phyloP scores from a whole-genome alignment of 2,797 vertebrate genomes.

The Eidolon dupreanum region DNA sequence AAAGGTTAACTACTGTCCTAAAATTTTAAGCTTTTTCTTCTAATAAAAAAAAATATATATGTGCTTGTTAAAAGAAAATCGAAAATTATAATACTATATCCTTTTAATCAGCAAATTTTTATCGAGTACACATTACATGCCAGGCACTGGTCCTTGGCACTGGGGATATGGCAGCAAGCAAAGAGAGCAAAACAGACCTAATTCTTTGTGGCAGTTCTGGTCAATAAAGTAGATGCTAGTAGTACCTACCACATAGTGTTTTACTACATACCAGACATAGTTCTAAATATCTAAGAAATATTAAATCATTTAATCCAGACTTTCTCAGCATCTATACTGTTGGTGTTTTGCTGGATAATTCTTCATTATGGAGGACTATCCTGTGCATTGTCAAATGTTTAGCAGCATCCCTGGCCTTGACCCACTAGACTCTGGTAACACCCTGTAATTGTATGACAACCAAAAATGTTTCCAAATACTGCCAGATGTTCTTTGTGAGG shows the following conservation, averaged over 20 bases:
- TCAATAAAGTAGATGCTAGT: not conserved
- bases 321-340: not conserved
- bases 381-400: not conserved
- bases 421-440: not conserved
- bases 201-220: too few species aligned
- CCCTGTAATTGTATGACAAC: not conserved
- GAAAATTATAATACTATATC: not conserved
- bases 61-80: not conserved
- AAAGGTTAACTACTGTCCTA: conserved; percentile 16
- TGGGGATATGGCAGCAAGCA: not conserved
- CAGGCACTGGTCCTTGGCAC: not conserved
- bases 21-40: conserved; percentile 4
- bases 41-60: not conserved
- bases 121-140: not conserved
- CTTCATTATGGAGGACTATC: not conserved
- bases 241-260: not conserved
- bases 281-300: conserved; percentile 15
- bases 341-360: not conserved
- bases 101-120: not conserved
- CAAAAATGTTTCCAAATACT: not conserved
- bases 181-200: not conserved
- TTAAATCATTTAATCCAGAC: not conserved
- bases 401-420: not conserved
- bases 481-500: not conserved
- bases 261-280: not conserved